Conservation (phyloP, 1,140 invertebrate species). For the Euwallacea fornicatus region DNA sequence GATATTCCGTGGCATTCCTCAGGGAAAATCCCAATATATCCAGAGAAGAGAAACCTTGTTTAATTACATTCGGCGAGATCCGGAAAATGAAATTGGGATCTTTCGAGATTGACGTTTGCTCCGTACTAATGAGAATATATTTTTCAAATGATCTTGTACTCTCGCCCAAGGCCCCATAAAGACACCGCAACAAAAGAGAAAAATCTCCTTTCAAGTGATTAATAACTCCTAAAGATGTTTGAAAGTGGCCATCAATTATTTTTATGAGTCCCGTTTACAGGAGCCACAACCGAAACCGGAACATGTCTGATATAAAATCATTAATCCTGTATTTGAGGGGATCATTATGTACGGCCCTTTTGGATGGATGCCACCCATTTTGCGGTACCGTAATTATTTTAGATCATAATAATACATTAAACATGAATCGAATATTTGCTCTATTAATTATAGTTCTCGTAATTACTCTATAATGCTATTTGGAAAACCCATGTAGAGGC, state of each 20-base stretch:
- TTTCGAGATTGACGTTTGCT: no score
- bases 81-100: no score
- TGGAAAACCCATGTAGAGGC: no score
- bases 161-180: neutral
- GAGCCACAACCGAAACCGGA: constrained; percentile 18
- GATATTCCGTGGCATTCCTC: no score
- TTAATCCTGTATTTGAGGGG: constrained; percentile 12
- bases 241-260: constrained; percentile 27
- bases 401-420: neutral
- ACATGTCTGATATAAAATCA: constrained; percentile 21
- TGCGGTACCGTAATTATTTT: neutral
- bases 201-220: constrained; percentile 15
- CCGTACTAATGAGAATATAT: no score
- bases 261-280: constrained; percentile 24
- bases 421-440: no score
- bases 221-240: constrained; percentile 25
- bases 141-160: no score
- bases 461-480: no score
- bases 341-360: constrained; percentile 15
- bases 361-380: constrained; percentile 17
- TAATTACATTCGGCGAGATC: no score
- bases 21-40: no score
- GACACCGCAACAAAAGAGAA: constrained; percentile 14
- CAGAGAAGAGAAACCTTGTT: no score
- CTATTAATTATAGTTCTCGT: no score